A percentile compares a stretch with the other conserved stretches of the same genome.
These are phyloP conservation scores for Eupithecia dodoneata DNA, from an alignment of 2,888 invertebrate species.

Conservation along the genomic window DNA sequence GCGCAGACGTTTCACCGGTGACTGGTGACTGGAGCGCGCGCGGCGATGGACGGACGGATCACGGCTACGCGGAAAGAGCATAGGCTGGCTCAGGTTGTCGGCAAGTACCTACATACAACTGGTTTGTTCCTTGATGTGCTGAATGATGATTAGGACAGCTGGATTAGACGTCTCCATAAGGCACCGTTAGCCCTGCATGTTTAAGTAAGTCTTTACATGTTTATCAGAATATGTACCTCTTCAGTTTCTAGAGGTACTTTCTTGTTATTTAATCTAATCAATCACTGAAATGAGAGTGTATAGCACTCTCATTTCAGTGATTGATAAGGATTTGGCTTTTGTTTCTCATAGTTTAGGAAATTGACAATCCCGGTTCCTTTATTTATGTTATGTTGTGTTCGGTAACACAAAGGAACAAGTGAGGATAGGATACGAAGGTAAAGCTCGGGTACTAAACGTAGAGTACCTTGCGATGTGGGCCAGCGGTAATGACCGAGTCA, in stretches of 20 bases:
- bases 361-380: constrained; percentile 38
- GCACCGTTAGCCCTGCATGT: constrained; percentile 18
- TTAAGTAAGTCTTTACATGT: background rate
- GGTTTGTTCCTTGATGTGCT: constrained; percentile 67
- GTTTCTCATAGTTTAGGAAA: constrained; percentile 26
- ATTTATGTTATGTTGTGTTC: constrained; percentile 30
- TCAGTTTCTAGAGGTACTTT: background rate
- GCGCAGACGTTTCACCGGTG: constrained; percentile 63
- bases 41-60: constrained; percentile 30
- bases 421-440: constrained; percentile 40
- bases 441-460: constrained; percentile 47
- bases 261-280: constrained; percentile 7
- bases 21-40: too few relatives aligned
- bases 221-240: background rate
- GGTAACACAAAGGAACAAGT: constrained; percentile 45
- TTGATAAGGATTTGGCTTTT: constrained; percentile 21
- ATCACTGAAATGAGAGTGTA: constrained; percentile 17
- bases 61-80: constrained; percentile 33
- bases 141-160: constrained; percentile 55
- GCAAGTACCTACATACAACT: constrained; percentile 60
- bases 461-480: constrained; percentile 61
- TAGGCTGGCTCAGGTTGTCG: constrained; percentile 58
- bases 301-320: constrained; percentile 14
- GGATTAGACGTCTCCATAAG: constrained; percentile 38
- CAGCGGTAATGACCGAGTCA: constrained; percentile 63